Conservation (phyloP, 2,797 vertebrate species). For the Allobates femoralis region DNA sequence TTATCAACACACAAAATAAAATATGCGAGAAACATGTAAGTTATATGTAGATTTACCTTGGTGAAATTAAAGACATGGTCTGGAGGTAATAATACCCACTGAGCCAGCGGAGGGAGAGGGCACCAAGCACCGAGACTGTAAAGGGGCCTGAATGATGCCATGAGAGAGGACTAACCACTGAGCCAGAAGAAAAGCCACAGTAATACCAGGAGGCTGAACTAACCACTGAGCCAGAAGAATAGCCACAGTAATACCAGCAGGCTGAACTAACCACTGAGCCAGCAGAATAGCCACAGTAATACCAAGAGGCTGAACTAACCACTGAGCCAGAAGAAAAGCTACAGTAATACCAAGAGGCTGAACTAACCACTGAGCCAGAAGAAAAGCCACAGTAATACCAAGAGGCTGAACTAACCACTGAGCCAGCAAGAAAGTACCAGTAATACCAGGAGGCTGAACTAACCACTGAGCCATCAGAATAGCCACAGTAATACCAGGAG, state of each 20-base stretch:
- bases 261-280: neutral
- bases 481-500: neutral
- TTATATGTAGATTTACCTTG: neutral
- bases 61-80: neutral
- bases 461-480: neutral
- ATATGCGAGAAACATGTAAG: neutral
- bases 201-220: neutral
- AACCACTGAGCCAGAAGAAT: neutral
- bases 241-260: neutral
- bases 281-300: neutral
- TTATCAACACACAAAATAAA: neutral
- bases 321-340: neutral
- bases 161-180: neutral
- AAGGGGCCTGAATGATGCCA: neutral
- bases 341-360: neutral
- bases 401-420: neutral
- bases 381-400: neutral
- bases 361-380: neutral
- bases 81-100: neutral
- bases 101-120: neutral
- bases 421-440: neutral
- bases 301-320: neutral
- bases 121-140: too few relatives aligned
- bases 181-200: neutral
- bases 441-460: neutral